These are phyloP conservation scores for Uloborus diversus DNA, from an alignment of 1,140 invertebrate genomes.

Conservation along the genomic window DNA sequence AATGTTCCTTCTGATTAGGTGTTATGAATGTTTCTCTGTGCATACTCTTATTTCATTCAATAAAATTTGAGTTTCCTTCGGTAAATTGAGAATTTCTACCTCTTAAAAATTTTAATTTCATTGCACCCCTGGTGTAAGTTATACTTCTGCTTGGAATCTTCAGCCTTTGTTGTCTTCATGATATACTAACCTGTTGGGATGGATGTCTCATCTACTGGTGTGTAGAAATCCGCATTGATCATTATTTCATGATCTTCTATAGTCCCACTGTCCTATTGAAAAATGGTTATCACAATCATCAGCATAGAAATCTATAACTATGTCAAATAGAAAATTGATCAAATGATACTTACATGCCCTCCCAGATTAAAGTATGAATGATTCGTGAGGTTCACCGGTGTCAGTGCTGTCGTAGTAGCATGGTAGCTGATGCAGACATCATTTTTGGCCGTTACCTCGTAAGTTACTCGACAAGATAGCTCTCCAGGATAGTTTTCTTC, in stretches of 20 bases:
- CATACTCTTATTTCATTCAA: too few species aligned
- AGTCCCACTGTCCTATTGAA: constrained; percentile 67
- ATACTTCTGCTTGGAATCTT: too few species aligned
- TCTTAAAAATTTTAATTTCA: too few species aligned
- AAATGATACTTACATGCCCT: constrained; percentile 72
- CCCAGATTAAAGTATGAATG: constrained; percentile 95
- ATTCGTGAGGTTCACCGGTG: constrained; percentile 89
- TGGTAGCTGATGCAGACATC: constrained; percentile 77
- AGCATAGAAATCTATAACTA: background rate
- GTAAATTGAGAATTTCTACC: too few species aligned
- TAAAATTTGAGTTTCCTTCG: too few species aligned
- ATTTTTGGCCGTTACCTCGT: constrained; percentile 77
- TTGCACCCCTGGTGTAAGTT: background rate
- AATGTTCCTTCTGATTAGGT: too few species aligned
- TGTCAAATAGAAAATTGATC: too few species aligned
- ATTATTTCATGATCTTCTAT: constrained; percentile 77
- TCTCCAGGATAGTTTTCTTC: constrained; percentile 89
- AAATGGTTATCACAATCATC: background rate
- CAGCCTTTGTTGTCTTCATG: background rate
- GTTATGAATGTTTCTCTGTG: too few species aligned
- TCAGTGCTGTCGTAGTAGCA: constrained; percentile 78
- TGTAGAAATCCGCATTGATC: constrained; percentile 80
- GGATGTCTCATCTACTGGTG: constrained; percentile 75
- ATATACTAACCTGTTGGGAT: constrained; percentile 75
- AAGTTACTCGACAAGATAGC: constrained; percentile 73